phyloP scores from a whole-genome alignment of 2,888 invertebrate genomes.

The Anoncus sp. region DNA sequence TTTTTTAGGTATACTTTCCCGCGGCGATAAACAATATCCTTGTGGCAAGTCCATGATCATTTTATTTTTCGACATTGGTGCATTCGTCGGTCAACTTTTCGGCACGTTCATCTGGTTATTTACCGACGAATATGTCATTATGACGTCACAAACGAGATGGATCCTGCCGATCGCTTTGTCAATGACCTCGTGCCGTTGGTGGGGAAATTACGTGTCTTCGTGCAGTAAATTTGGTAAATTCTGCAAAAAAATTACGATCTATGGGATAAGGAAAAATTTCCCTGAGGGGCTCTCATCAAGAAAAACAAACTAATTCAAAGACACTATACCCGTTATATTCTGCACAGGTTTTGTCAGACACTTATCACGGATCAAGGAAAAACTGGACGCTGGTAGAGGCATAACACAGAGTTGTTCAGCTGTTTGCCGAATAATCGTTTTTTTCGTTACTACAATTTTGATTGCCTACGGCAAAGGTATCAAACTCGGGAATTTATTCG shows the following conservation, averaged over 20 bases:
- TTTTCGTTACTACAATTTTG: slow-evolving; percentile 87
- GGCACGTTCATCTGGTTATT: slow-evolving; percentile 90
- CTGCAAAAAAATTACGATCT: too few relatives aligned
- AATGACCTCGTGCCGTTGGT: slow-evolving; percentile 91
- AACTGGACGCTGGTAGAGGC: slow-evolving; percentile 87
- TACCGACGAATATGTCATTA: slow-evolving; percentile 79
- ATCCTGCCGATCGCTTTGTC: slow-evolving; percentile 87
- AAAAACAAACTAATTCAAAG: too few relatives aligned
- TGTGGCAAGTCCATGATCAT: slow-evolving; percentile 43
- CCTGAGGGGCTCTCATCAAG: too few relatives aligned
- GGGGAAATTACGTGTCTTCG: slow-evolving; percentile 90
- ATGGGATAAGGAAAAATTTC: too few relatives aligned
- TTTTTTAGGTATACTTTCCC: slow-evolving; percentile 65
- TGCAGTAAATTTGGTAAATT: slow-evolving; percentile 77
- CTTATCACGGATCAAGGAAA: slow-evolving; percentile 84
- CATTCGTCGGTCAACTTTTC: slow-evolving; percentile 87
- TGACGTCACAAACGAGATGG: slow-evolving; percentile 83
- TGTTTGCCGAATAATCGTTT: slow-evolving; percentile 90
- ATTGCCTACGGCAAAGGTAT: slow-evolving; percentile 83
- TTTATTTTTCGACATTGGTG: slow-evolving; percentile 85
- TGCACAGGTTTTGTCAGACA: slow-evolving; percentile 80
- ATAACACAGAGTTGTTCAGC: slow-evolving; percentile 90
- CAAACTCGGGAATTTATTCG: slow-evolving; percentile 73
- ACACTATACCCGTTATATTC: slow-evolving; percentile 38
- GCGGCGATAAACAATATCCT: slow-evolving; percentile 53